These are phyloP conservation scores for Homarus americanus DNA, from an alignment of 1,140 invertebrate species.

Conservation along the genomic window DNA sequence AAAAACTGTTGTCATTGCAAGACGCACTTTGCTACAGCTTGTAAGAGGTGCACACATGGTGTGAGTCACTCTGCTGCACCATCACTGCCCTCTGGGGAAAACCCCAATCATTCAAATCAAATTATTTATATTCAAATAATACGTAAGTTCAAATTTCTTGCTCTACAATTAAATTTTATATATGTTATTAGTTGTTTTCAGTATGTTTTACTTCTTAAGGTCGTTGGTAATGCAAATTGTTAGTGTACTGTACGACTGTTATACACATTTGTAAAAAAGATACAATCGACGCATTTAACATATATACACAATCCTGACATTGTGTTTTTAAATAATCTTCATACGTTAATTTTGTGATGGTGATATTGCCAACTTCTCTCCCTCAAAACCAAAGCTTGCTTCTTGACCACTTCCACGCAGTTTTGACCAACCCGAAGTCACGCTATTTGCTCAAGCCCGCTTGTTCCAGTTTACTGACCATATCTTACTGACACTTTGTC, in stretches of 20 bases:
- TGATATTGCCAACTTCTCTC: neutral
- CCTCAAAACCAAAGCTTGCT: slow-evolving; percentile 36
- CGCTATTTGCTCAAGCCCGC: slow-evolving; percentile 23
- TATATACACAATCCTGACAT: neutral
- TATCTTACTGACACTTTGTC: too few relatives aligned
- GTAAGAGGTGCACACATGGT: neutral
- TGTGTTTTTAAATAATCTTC: neutral
- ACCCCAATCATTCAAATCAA: neutral
- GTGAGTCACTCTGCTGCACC: neutral
- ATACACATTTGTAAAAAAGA: neutral
- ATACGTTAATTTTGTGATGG: neutral
- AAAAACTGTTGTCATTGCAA: neutral
- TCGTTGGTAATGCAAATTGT: neutral
- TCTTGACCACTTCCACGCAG: neutral
- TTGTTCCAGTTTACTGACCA: neutral
- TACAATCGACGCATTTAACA: neutral
- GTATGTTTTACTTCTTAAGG: neutral
- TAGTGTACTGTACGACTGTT: neutral
- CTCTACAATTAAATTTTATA: neutral
- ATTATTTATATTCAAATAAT: slow-evolving; percentile 7
- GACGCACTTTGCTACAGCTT: neutral
- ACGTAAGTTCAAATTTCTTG: neutral
- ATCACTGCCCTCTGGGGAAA: neutral
- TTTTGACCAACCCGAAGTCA: slow-evolving; percentile 27
- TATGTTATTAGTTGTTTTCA: neutral